Evolutionary conservation across 2,797 vertebrate genomes (phyloP).

Genomic region (Acrossocheilus wenchowensis): DNA sequence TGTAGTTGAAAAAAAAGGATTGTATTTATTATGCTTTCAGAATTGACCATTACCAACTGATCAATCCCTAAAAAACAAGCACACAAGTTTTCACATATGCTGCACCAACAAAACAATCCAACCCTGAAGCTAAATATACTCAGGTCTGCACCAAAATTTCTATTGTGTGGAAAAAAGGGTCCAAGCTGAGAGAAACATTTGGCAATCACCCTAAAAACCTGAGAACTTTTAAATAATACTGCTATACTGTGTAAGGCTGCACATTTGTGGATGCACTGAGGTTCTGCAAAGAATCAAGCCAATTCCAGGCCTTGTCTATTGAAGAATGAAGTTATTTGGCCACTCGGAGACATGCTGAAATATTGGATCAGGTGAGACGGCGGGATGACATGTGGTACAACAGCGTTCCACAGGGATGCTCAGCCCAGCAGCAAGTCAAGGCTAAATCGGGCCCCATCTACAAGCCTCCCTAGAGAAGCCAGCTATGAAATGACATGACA

Average conservation of each 20-base stretch:
- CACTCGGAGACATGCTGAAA: background rate
- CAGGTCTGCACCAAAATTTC: background rate
- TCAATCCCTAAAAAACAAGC: background rate
- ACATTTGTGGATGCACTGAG: background rate
- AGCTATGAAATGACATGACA: constrained; percentile 43
- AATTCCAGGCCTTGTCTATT: background rate
- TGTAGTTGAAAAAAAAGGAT: background rate
- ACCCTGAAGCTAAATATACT: background rate
- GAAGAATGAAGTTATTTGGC: constrained; percentile 16
- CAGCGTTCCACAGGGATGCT: constrained; percentile 2
- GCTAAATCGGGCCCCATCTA: constrained; percentile 51
- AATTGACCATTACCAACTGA: background rate
- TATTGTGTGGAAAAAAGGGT: background rate
- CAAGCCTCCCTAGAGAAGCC: constrained; percentile 40
- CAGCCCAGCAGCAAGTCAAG: constrained; percentile 36
- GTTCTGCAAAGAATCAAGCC: background rate
- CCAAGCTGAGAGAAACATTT: background rate
- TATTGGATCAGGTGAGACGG: background rate
- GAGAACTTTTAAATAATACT: background rate
- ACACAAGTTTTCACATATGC: background rate
- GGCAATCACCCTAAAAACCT: background rate
- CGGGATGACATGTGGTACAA: constrained; percentile 19
- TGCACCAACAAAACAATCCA: background rate
- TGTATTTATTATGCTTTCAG: background rate
- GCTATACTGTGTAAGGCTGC: background rate